Conservation (phyloP, 1,140 invertebrate genomes). For the Myzus persicae region DNA sequence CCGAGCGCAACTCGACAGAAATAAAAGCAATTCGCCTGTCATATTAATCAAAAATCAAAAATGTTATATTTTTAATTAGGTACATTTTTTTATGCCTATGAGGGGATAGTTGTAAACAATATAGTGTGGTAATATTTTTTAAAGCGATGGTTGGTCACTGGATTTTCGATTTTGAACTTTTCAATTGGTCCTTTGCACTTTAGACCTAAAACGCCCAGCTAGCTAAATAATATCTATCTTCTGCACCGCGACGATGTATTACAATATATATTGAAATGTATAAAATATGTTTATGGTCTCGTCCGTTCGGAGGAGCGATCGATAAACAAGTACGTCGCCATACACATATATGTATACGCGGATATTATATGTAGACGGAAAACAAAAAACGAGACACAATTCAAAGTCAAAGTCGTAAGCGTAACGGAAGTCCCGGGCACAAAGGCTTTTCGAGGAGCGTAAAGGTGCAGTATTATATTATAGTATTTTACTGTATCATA, state of each 20-base stretch:
- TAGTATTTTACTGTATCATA: too few species aligned
- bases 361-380: not conserved
- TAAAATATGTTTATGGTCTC: not conserved
- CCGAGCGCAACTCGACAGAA: not conserved
- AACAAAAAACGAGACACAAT: not conserved
- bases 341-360: not conserved
- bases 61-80: too few species aligned
- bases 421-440: not conserved
- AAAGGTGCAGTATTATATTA: too few species aligned
- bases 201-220: rapidly evolving
- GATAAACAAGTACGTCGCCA: not conserved
- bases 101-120: not conserved
- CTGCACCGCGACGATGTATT: not conserved
- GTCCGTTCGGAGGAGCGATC: not conserved
- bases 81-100: not conserved
- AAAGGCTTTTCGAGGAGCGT: not conserved
- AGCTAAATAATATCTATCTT: too few species aligned
- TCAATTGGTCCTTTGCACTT: not conserved
- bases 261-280: not conserved
- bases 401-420: not conserved
- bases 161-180: not conserved
- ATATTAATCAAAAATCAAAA: not conserved
- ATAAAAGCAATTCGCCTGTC: not conserved
- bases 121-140: not conserved
- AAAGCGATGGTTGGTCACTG: too few species aligned